A percentile compares a stretch with the other conserved stretches of the same genome.
Conservation (phyloP, 2,888 invertebrate species). For the Apodemia mormo region DNA sequence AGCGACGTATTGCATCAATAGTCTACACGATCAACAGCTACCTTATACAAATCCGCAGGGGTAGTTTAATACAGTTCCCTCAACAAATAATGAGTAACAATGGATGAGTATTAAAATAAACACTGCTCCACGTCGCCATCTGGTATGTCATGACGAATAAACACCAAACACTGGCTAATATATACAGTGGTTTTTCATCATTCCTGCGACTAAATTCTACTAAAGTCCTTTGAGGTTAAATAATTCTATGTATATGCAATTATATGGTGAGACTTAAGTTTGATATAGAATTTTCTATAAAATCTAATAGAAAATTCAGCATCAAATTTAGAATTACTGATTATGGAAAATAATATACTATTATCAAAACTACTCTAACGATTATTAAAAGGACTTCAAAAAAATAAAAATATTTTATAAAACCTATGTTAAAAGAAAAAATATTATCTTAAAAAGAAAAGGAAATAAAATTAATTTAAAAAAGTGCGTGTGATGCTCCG, state of each 20-base stretch:
- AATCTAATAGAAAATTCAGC: background rate
- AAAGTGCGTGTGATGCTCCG: too few species aligned
- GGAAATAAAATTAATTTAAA: too few species aligned
- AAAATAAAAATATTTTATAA: too few species aligned
- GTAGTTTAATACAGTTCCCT: constrained; percentile 69
- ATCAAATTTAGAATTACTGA: too few species aligned
- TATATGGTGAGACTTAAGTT: too few species aligned
- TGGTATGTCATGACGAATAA: constrained; percentile 66
- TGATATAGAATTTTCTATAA: background rate
- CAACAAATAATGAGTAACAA: constrained; percentile 72
- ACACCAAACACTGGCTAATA: constrained; percentile 69
- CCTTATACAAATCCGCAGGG: constrained; percentile 60
- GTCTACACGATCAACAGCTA: constrained; percentile 41
- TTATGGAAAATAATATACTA: too few species aligned
- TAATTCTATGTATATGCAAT: background rate
- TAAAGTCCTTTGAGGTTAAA: background rate
- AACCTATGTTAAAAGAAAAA: too few species aligned
- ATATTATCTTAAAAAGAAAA: too few species aligned
- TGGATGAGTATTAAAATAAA: constrained; percentile 80
- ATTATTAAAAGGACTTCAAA: too few species aligned
- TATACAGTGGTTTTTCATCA: constrained; percentile 56
- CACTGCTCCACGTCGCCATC: constrained; percentile 64
- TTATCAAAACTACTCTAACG: too few species aligned
- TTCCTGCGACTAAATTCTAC: background rate
- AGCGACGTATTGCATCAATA: constrained; percentile 22